Evolutionary conservation across 1,140 invertebrate species (phyloP), one percentile per base, ranked within the genome.

Genomic region (Oryctes rhinoceros): DNA sequence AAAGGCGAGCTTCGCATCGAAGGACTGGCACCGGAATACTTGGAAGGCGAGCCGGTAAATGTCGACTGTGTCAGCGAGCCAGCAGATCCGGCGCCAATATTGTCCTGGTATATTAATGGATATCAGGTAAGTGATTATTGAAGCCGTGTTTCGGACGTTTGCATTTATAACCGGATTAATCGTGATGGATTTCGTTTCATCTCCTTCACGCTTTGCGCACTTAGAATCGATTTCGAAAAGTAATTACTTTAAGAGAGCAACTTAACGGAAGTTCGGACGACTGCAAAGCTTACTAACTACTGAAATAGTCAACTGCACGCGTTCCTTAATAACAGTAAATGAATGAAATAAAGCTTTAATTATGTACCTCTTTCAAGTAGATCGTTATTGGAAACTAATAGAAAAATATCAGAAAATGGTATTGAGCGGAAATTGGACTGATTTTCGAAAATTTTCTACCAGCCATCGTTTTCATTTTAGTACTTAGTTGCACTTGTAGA

Each of bases 41-140:
- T 86, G 82, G 89, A 91, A 79, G 91, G 91, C 49, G 91, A 92
- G 80, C 88, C 88, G 79, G 87, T 92, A 67, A 88, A 88, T 74
- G 90, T 90, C 67, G 92, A 91, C 84, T 92, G 91, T 86, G 88
- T 90, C 49, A 91, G 91, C 24, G 89, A 90, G 83, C 90, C 88
- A 82, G 91, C 91, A 15, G 89, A 91, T 83, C 89, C 91, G 44
- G 89, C 91, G 11, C 89, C 91, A 9, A 89, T 89, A 75, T 89
- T 92, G 78, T 89, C 89, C 78, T 92, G 91, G 91, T 92, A 90
- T 84, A 91, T 92, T 82, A 91, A 92, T 84, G 89, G 89, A 80
- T 49, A 81, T n/a, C 78, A 81, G 82, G 83, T 84, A 83, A 80
- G 35, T 76, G 77, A 80, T 78, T 80, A 78, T 67, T 77, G 78